phyloP scores from a whole-genome alignment of 2,797 vertebrate species.

The Tragelaphus oryx region DNA sequence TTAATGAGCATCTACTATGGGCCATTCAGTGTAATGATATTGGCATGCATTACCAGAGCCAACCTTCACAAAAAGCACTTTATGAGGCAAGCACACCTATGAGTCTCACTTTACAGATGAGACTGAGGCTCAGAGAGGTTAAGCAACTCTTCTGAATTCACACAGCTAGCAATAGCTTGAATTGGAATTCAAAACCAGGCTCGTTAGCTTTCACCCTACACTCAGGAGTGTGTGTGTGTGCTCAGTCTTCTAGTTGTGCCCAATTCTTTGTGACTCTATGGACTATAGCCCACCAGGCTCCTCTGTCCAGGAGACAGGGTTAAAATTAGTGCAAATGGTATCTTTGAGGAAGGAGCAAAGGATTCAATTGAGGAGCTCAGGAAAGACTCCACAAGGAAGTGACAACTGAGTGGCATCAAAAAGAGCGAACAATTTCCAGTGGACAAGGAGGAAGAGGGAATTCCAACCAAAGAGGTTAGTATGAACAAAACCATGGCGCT shows the following conservation, averaged over 20 bases:
- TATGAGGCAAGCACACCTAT: not conserved
- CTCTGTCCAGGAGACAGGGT: not conserved
- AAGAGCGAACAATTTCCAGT: not conserved
- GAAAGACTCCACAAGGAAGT: not conserved
- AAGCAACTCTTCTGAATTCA: not conserved
- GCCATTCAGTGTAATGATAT: not conserved
- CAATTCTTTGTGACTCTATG: not conserved
- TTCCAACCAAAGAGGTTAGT: not conserved
- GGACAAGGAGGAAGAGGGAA: not conserved
- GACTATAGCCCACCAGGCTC: not conserved
- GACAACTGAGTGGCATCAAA: not conserved
- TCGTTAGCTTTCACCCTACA: not conserved
- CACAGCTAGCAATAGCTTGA: not conserved
- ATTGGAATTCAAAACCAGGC: not conserved
- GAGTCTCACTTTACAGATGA: not conserved
- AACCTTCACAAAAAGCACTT: not conserved
- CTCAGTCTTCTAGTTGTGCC: not conserved
- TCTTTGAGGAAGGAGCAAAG: not conserved
- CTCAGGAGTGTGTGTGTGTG: not conserved
- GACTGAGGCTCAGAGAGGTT: not conserved
- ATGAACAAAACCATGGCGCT: not conserved
- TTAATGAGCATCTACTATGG: not conserved
- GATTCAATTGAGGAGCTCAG: no score
- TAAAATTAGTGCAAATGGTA: not conserved
- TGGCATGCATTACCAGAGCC: not conserved